phyloP scores from a whole-genome alignment of 2,797 vertebrate species.

The Phaenicophaeus curvirostris region DNA sequence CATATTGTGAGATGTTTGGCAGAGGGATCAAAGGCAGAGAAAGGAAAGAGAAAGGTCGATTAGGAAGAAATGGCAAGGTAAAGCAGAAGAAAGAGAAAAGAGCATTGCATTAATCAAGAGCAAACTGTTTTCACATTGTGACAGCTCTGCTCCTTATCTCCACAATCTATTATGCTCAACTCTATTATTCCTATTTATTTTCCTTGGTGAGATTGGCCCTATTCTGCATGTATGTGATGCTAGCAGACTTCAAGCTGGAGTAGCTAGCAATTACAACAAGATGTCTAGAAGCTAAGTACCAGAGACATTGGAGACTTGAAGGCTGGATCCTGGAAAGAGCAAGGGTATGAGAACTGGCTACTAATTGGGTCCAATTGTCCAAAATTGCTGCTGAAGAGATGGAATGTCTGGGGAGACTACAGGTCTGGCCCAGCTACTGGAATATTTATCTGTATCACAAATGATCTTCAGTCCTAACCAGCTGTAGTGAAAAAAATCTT shows the following conservation, averaged over 20 bases:
- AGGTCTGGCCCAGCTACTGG: background rate
- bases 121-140: background rate
- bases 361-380: background rate
- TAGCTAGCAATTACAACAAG: background rate
- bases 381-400: background rate
- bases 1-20: background rate
- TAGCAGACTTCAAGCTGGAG: background rate
- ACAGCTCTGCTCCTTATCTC: background rate
- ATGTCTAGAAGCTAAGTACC: background rate
- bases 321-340: background rate
- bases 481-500: background rate
- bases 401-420: rapidly evolving
- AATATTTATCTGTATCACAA: background rate
- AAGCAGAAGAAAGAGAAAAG: background rate
- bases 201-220: background rate
- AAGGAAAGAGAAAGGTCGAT: background rate
- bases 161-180: background rate
- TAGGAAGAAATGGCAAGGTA: background rate
- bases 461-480: background rate
- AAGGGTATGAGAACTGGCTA: background rate
- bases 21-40: background rate
- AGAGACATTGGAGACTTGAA: background rate
- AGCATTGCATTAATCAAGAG: background rate
- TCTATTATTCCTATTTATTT: background rate
- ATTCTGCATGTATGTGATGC: background rate